Base-by-base conservation (phyloP, 2,113 vertebrate genomes). In the Machaerirhynchus nigripectus region DNA sequence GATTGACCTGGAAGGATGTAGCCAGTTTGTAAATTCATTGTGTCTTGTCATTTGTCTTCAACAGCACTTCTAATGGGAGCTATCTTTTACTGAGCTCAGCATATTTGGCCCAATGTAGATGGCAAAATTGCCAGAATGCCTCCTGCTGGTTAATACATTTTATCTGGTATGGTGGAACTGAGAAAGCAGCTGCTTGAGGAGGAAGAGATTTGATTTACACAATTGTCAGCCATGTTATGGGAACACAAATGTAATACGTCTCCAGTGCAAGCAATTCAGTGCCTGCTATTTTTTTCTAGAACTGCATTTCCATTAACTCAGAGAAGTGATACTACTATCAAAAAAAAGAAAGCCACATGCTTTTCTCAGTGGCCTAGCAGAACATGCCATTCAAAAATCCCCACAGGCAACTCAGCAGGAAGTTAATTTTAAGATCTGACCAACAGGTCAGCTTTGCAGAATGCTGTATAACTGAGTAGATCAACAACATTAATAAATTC, bases 51-150 rank as follows among this genome's bases (percentile, higher is more conserved):
- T 95, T 95, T 23, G 90, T 74, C 87, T 98, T 98, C 49, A 87
- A 97, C 86, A 95, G 85, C 47, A 91, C 92, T 60, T 98, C 97
- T 20, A 98, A 78, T 2, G 96, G 78, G 12, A 98, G 81, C 6
- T 97, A 30, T 97, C 97, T 4, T 82, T 84, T 19, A 85, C 55
- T 35, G 90, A 92, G 59, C 93, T 96, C 79, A 98, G 97, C 87
- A 98, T 96, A 28, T 98, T 98, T 93, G 98, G 98, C 4, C 96
- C 98, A 11, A 98, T 97, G 85, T 98, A 98, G 87, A 98, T 98
- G 3, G 98, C 97, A 44, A 99, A 93, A 89, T 99, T 99, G 87
- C 92, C 53, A 16, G 98, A 98, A 68, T 98, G 98, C 98, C 99
- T 99, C 89, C 97, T 98, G 97, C 95, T 98, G 64, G 87, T 82